Percentiles rank a stretch among this genome's conserved stretches.
Conservation (phyloP, 2,797 vertebrate genomes). For the Fistularia tabacaria region DNA sequence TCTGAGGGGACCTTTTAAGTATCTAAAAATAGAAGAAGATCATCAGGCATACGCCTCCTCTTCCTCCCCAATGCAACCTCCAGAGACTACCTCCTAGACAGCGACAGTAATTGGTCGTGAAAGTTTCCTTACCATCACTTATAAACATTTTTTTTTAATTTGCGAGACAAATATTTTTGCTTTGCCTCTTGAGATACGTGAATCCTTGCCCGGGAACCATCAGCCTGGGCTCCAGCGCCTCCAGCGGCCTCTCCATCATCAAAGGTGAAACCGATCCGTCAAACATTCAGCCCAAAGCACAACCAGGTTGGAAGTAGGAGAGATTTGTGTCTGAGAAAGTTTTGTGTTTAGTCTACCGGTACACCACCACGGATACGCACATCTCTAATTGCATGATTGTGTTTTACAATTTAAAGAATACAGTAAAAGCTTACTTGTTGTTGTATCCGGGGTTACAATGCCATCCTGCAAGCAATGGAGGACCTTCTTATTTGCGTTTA, state of each 20-base stretch:
- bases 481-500: too few species aligned
- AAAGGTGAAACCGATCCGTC: slow-evolving; percentile 33
- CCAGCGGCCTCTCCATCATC: slow-evolving; percentile 22
- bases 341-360: not conserved
- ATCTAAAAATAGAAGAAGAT: slow-evolving; percentile 60
- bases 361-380: not conserved
- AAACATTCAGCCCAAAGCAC: slow-evolving; percentile 35
- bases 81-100: slow-evolving; percentile 47
- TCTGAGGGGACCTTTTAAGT: slow-evolving; percentile 42
- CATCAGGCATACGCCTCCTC: not conserved
- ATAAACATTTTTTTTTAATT: slow-evolving; percentile 58
- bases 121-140: slow-evolving; percentile 35
- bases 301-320: slow-evolving; percentile 10
- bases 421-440: too few species aligned
- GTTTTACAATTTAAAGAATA: too few species aligned
- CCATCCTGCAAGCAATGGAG: too few species aligned
- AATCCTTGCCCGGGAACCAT: slow-evolving; percentile 24
- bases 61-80: slow-evolving; percentile 10
- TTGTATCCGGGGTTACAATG: too few species aligned
- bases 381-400: too few species aligned
- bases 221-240: slow-evolving; percentile 20
- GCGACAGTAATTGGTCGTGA: slow-evolving; percentile 59
- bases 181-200: slow-evolving; percentile 11
- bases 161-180: slow-evolving; percentile 53
- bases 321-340: not conserved